Percentiles rank a stretch among this genome's conserved stretches.
Evolutionary conservation across 2,888 invertebrate genomes (phyloP).

Genomic region (Pycnomerus fuliginosus): DNA sequence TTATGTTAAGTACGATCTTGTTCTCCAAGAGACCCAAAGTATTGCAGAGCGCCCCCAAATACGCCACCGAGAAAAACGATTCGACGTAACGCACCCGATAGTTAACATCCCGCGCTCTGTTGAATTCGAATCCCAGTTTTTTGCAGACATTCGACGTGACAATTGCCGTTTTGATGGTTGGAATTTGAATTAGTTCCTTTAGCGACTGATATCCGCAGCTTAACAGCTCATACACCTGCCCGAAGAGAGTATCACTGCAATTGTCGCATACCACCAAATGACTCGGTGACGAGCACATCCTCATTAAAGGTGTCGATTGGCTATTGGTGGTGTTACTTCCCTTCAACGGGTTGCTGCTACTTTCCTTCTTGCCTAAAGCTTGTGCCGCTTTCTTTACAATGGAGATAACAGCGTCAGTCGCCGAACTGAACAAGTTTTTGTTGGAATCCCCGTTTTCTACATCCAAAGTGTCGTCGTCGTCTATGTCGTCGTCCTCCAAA

Average conservation of each 20-base stretch:
- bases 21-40: slow-evolving; percentile 67
- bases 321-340: slow-evolving; percentile 37
- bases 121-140: slow-evolving; percentile 62
- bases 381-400: slow-evolving; percentile 91
- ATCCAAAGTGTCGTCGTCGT: slow-evolving; percentile 54
- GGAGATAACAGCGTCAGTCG: slow-evolving; percentile 86
- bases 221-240: slow-evolving; percentile 70
- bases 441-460: slow-evolving; percentile 55
- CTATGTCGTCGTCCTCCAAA: slow-evolving; percentile 67
- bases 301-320: slow-evolving; percentile 34
- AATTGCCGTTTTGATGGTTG: slow-evolving; percentile 63
- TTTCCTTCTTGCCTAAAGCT: slow-evolving; percentile 72
- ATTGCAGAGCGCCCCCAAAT: slow-evolving; percentile 78
- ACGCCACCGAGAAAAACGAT: slow-evolving; percentile 65
- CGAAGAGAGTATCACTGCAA: slow-evolving; percentile 70
- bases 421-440: slow-evolving; percentile 80
- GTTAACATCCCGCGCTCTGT: slow-evolving; percentile 44
- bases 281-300: slow-evolving; percentile 69
- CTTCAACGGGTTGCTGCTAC: slow-evolving; percentile 58
- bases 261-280: slow-evolving; percentile 73
- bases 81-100: slow-evolving; percentile 57
- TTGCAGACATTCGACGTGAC: slow-evolving; percentile 62
- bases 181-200: slow-evolving; percentile 60
- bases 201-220: slow-evolving; percentile 68
- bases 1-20: slow-evolving; percentile 66